A percentile compares a stretch with the other conserved stretches of the same genome.
Conservation (phyloP, 1,140 invertebrate genomes). For the Bradynema listronoti region DNA sequence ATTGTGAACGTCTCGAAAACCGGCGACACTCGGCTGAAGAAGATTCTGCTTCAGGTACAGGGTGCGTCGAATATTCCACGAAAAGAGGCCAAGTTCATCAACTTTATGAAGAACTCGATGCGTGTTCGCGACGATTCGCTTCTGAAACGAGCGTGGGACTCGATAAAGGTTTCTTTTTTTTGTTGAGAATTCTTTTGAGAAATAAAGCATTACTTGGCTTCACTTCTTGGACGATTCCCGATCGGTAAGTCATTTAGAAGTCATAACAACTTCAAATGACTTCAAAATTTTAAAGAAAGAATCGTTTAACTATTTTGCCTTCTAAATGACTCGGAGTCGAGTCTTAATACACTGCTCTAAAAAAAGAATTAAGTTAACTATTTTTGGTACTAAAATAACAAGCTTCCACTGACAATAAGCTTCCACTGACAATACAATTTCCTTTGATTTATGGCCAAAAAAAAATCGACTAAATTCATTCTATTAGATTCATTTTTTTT, state of each 20-base stretch:
- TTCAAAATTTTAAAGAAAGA: not conserved
- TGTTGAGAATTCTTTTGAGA: too few relatives aligned
- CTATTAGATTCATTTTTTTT: too few relatives aligned
- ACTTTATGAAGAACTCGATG: conserved; percentile 61
- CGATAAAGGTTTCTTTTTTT: too few relatives aligned
- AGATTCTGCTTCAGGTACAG: conserved; percentile 68
- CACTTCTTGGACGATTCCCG: not conserved
- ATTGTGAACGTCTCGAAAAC: conserved; percentile 67
- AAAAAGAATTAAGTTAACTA: too few relatives aligned
- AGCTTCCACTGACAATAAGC: too few relatives aligned
- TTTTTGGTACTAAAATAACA: too few relatives aligned
- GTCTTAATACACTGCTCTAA: too few relatives aligned
- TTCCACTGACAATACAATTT: too few relatives aligned
- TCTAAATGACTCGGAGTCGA: too few relatives aligned
- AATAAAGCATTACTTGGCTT: not conserved
- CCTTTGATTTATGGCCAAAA: too few relatives aligned
- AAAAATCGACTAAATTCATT: too few relatives aligned
- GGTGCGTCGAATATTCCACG: conserved; percentile 80
- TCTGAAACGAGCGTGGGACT: conserved; percentile 37
- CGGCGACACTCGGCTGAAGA: conserved; percentile 62
- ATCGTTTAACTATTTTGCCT: too few relatives aligned
- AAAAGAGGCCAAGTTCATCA: conserved; percentile 78
- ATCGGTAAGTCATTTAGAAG: conserved; percentile 1
- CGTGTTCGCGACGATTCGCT: conserved; percentile 43
- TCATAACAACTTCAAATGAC: not conserved